A percentile compares a stretch with the other conserved stretches of the same genome.
phyloP scores from a whole-genome alignment of 1,140 invertebrate genomes.

The Ephestia elutella region DNA sequence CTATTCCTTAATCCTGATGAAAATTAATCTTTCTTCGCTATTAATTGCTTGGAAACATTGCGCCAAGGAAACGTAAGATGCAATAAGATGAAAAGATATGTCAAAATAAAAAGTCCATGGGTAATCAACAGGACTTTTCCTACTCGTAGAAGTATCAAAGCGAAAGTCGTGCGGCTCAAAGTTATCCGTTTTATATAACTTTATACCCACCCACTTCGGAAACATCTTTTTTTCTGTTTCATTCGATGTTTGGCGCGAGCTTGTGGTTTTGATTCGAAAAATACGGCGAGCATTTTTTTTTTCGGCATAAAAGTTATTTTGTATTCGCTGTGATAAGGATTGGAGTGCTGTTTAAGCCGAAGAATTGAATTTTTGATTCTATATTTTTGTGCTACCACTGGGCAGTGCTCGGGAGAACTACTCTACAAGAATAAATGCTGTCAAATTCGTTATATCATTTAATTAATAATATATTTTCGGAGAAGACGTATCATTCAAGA shows the following conservation, averaged over 20 bases:
- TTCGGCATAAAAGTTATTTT: not conserved
- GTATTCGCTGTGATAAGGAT: not conserved
- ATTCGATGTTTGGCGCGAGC: not conserved
- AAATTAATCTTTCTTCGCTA: not conserved
- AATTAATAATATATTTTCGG: too few relatives aligned
- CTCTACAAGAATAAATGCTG: too few relatives aligned
- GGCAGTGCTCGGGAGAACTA: too few relatives aligned
- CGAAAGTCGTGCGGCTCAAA: conserved; percentile 39
- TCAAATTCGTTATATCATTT: too few relatives aligned
- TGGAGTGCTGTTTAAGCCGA: not conserved
- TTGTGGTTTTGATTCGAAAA: not conserved
- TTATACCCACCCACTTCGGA: conserved; percentile 23
- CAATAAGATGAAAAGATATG: conserved; percentile 29
- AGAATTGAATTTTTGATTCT: not conserved
- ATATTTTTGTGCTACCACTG: not conserved
- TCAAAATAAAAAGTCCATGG: conserved; percentile 35
- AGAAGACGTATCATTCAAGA: too few relatives aligned
- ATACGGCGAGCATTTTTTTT: not conserved
- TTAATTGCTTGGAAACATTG: not conserved
- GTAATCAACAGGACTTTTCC: conserved; percentile 58
- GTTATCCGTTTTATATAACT: conserved; percentile 38
- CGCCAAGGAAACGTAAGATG: conserved; percentile 14
- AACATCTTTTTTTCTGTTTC: not conserved
- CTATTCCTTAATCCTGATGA: not conserved
- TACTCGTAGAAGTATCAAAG: conserved; percentile 55